Conservation (phyloP, 2,888 invertebrate genomes). For the Nebria brevicollis region DNA sequence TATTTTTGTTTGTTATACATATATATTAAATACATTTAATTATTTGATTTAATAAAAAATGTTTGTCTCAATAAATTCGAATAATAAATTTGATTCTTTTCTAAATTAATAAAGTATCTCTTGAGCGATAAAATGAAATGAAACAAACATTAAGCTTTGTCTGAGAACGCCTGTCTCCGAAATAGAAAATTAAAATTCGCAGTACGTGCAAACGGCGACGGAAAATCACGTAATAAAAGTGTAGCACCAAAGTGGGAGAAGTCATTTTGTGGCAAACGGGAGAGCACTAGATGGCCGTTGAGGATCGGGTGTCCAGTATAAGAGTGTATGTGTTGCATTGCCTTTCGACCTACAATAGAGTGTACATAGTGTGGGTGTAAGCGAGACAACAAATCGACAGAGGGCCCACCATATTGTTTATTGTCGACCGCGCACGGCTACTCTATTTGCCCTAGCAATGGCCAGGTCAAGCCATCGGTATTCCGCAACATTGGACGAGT, state of each 20-base stretch:
- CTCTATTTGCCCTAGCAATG: conserved; percentile 23
- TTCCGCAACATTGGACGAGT: conserved; percentile 23
- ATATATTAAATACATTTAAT: no score
- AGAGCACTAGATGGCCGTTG: conserved; percentile 1
- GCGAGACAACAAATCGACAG: background rate
- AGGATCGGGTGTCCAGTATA: conserved; percentile 9
- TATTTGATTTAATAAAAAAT: no score
- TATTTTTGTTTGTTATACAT: no score
- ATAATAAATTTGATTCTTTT: no score
- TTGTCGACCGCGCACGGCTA: conserved; percentile 28
- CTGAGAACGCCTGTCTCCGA: background rate
- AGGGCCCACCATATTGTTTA: conserved; percentile 22
- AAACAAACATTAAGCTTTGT: background rate
- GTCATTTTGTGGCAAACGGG: conserved; percentile 35
- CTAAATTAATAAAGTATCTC: background rate
- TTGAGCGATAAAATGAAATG: background rate
- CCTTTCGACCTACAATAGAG: background rate
- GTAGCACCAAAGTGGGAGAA: conserved; percentile 45
- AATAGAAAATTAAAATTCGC: background rate
- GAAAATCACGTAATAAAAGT: conserved; percentile 43
- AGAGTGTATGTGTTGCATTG: background rate
- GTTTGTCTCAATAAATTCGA: no score
- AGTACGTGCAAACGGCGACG: conserved; percentile 39
- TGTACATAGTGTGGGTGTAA: background rate
- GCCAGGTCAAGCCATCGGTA: conserved; percentile 31